Evolutionary conservation across 2,797 vertebrate species (phyloP).

Genomic region (Girardinus metallicus): DNA sequence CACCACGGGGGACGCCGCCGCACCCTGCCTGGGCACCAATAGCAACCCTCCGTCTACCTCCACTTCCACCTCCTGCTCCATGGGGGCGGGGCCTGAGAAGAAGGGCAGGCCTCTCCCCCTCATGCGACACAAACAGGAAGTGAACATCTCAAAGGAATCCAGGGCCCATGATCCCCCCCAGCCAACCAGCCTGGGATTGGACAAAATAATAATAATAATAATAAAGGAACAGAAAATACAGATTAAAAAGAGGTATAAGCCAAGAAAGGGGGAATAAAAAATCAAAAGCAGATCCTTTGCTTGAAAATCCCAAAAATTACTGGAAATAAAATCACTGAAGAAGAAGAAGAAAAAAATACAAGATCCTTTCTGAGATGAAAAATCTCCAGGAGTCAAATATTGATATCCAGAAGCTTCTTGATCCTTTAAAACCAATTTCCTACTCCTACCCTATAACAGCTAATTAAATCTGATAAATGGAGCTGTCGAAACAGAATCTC

Average conservation of each 20-base stretch:
- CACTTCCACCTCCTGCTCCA: conserved; percentile 69
- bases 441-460: conserved; percentile 45
- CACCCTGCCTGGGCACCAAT: conserved; percentile 57
- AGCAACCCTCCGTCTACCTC: conserved; percentile 65
- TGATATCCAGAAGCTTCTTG: conserved; percentile 69
- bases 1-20: conserved; percentile 63
- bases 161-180: conserved; percentile 76
- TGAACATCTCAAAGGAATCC: conserved; percentile 82
- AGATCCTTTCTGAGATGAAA: conserved; percentile 68
- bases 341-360: conserved; percentile 34
- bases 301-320: conserved; percentile 64
- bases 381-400: conserved; percentile 67
- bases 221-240: conserved; percentile 27
- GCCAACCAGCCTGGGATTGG: conserved; percentile 63
- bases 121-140: conserved; percentile 77
- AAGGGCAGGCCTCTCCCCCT: conserved; percentile 78
- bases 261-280: conserved; percentile 47
- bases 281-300: conserved; percentile 64
- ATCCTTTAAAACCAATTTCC: conserved; percentile 59
- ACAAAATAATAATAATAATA: conserved; percentile 21
- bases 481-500: conserved; percentile 52
- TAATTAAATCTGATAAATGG: conserved; percentile 24
- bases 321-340: conserved; percentile 24
- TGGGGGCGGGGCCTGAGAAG: conserved; percentile 65
- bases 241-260: conserved; percentile 48